phyloP scores from a whole-genome alignment of 1,140 invertebrate species.

The Heterodera carotae region DNA sequence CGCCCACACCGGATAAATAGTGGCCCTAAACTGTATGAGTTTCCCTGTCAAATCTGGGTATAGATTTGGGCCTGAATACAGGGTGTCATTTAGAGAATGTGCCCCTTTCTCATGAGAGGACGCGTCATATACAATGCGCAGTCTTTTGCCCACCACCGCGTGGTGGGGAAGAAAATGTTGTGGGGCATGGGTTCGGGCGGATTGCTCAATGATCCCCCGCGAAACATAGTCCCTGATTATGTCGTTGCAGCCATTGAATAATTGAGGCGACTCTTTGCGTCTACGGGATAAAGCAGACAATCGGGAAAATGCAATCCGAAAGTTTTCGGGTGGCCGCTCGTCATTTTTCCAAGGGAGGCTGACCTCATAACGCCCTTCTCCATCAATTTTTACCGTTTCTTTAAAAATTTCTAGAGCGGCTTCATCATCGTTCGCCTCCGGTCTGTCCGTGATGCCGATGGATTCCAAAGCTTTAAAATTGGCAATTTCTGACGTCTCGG shows the following conservation, averaged over 20 bases:
- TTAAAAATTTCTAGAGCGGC: too few species aligned
- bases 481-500: too few species aligned
- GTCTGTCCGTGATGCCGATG: too few species aligned
- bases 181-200: neutral
- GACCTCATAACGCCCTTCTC: too few species aligned
- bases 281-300: neutral
- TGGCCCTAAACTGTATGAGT: neutral
- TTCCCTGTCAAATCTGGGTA: neutral
- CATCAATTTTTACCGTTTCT: too few species aligned
- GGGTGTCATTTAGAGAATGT: neutral
- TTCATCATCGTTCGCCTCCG: too few species aligned
- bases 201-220: neutral
- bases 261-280: neutral
- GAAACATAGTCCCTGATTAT: neutral
- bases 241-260: neutral
- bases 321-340: too few species aligned
- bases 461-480: too few species aligned
- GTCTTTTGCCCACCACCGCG: neutral
- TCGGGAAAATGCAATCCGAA: neutral
- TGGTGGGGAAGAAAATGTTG: neutral
- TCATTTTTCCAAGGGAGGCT: too few species aligned
- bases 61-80: neutral
- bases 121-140: neutral
- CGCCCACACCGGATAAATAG: neutral
- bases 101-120: neutral